A percentile compares a stretch with the other conserved stretches of the same genome.
Evolutionary conservation across 2,797 vertebrate genomes (phyloP).

Genomic region (Amniataba percoides): DNA sequence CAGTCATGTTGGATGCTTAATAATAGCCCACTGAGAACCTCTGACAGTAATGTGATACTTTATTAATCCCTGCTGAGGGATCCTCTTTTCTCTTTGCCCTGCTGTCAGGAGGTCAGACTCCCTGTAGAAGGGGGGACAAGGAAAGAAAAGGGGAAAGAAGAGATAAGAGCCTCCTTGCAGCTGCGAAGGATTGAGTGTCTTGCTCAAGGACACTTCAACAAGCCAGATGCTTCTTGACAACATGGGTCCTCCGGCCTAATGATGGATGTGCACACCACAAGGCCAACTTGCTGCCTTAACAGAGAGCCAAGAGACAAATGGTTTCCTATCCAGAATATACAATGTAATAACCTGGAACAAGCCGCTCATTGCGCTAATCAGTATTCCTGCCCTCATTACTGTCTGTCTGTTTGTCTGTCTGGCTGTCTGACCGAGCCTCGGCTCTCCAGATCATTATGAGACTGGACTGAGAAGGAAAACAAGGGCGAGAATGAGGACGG

Average conservation of each 20-base stretch:
- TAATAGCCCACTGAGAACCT: slow-evolving; percentile 31
- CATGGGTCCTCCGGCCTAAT: neutral
- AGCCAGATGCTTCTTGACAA: neutral
- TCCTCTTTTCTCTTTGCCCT: slow-evolving; percentile 36
- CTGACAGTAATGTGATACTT: slow-evolving; percentile 33
- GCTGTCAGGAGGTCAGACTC: slow-evolving; percentile 25
- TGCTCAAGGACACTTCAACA: slow-evolving; percentile 45
- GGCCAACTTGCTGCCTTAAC: slow-evolving; percentile 8
- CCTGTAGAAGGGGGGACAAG: neutral
- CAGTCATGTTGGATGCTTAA: slow-evolving; percentile 17
- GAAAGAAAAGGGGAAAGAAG: neutral
- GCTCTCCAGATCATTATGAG: slow-evolving; percentile 40
- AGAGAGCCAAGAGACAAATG: slow-evolving; percentile 27
- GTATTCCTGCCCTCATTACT: slow-evolving; percentile 47
- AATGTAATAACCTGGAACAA: slow-evolving; percentile 42
- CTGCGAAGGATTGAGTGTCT: slow-evolving; percentile 14
- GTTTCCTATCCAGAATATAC: neutral
- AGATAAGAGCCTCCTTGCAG: slow-evolving; percentile 6
- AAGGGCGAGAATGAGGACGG: slow-evolving; percentile 22
- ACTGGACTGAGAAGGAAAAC: slow-evolving; percentile 24
- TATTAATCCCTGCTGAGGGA: slow-evolving; percentile 48
- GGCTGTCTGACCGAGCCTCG: slow-evolving; percentile 25
- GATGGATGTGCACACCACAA: neutral
- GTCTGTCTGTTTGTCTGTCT: slow-evolving; percentile 3
- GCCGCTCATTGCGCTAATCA: slow-evolving; percentile 30